Evolutionary conservation across 2,797 vertebrate genomes (phyloP), one percentile per base, ranked within the genome.

Genomic region (Limnodromus scolopaceus): DNA sequence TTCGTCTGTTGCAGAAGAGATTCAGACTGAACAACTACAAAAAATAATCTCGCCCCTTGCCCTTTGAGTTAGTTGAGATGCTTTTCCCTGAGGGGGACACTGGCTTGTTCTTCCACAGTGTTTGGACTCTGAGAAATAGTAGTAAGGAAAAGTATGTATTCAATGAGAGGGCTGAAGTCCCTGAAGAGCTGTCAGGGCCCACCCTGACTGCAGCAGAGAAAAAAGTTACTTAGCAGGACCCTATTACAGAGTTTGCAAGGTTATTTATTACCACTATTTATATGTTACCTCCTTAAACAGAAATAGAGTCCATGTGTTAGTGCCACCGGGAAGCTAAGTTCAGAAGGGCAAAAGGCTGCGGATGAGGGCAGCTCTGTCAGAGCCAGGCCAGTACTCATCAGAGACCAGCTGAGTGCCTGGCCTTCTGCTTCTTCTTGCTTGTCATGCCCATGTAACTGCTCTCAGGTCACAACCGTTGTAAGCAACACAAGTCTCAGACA

Each of bases 401-500:
- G 39, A 53, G 63, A 51, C 3, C 30, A 78, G 68, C 41, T 57
- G 34, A 80, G 78, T 2, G 48, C 30, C 27, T 63, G 78, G 7
- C 39, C 70, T 93, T 11, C 4, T 3, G 34, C 36, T 4, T 66
- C 51, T 45, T 48, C 48, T 60, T 48, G 1, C 19, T 70, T 83
- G 34, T 39, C 22, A 54, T 30, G 58, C 84, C 22, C 49, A 3
- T 23, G 8, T 9, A 86, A 80, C 66, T 77, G 64, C 79, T 83
- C 30, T 46, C 90, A 81, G 94, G 92, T 63, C 95, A 86, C 38
- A 74, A 46, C 4, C 64, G 7, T 2, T 4, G 4, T 28, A 41
- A 91, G 76, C 89, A 87, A n/a, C 36, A 2, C 49, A 5, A 76
- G 77, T 82, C 94, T 91, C 94, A 96, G 94, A 95, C 92, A 93